These are phyloP conservation scores for Solea senegalensis DNA, from an alignment of 2,113 vertebrate genomes.

Conservation along the genomic window DNA sequence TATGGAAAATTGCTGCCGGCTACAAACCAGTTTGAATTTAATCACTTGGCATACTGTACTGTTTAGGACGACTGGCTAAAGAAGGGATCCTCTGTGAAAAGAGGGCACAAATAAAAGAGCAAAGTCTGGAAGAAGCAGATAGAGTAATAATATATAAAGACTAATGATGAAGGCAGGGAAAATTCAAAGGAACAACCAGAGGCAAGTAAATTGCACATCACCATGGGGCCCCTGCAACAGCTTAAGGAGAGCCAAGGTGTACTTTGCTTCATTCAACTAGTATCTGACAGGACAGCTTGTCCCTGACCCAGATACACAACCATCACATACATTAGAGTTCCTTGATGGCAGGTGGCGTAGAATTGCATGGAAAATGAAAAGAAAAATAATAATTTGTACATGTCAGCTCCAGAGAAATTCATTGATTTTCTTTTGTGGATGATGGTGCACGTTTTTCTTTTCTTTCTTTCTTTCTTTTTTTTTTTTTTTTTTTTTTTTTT, in stretches of 20 bases:
- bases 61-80: neutral
- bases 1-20: neutral
- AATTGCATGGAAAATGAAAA: neutral
- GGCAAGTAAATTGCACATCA: constrained; percentile 50
- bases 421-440: too few relatives aligned
- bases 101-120: neutral
- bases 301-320: constrained; percentile 74
- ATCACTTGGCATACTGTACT: neutral
- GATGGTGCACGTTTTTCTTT: neutral
- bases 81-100: constrained; percentile 18
- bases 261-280: constrained; percentile 39
- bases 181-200: constrained; percentile 37
- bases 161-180: constrained; percentile 25
- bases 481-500: neutral
- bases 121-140: neutral
- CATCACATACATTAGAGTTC: constrained; percentile 19
- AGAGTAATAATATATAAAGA: constrained; percentile 35
- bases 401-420: neutral
- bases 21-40: neutral
- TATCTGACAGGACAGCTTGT: constrained; percentile 40
- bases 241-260: constrained; percentile 45
- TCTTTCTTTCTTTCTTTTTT: too few relatives aligned
- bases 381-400: constrained; percentile 8
- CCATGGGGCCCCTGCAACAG: constrained; percentile 10
- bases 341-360: constrained; percentile 10